Conservation (phyloP, 2,113 vertebrate genomes). For the Aramus guarauna region DNA sequence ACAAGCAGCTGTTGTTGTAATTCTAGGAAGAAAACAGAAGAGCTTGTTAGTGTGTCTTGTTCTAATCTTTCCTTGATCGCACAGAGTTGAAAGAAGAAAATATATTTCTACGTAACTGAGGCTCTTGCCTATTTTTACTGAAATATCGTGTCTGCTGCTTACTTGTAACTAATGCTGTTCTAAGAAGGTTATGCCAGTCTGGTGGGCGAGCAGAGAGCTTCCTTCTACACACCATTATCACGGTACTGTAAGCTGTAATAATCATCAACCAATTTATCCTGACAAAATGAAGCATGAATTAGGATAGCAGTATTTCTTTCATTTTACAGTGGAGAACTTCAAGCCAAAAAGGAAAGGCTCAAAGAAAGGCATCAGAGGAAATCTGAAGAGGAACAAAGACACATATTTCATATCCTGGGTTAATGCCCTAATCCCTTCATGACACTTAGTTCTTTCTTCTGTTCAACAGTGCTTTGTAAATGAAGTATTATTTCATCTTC, state of each 20-base stretch:
- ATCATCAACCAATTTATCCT: not conserved
- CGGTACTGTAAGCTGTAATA: not conserved
- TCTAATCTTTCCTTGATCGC: not conserved
- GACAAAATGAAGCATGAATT: not conserved
- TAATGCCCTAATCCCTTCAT: not conserved
- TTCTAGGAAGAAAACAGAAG: conserved; percentile 76
- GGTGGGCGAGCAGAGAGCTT: not conserved
- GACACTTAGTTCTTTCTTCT: not conserved
- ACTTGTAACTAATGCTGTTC: not conserved
- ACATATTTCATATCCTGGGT: not conserved
- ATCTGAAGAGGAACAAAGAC: not conserved
- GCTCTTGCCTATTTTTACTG: not conserved
- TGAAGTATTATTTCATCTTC: not conserved
- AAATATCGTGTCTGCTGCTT: not conserved
- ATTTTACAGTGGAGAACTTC: not conserved
- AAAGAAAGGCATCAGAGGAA: not conserved
- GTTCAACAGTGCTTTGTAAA: not conserved
- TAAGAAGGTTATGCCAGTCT: not conserved
- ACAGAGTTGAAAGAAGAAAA: not conserved
- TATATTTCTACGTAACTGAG: not conserved
- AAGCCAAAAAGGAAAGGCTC: not conserved
- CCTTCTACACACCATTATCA: not conserved
- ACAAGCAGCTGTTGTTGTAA: conserved; percentile 95
- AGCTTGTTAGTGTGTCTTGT: not conserved
- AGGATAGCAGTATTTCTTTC: not conserved